phyloP scores from a whole-genome alignment of 2,888 invertebrate species.

The Sisyra nigra region DNA sequence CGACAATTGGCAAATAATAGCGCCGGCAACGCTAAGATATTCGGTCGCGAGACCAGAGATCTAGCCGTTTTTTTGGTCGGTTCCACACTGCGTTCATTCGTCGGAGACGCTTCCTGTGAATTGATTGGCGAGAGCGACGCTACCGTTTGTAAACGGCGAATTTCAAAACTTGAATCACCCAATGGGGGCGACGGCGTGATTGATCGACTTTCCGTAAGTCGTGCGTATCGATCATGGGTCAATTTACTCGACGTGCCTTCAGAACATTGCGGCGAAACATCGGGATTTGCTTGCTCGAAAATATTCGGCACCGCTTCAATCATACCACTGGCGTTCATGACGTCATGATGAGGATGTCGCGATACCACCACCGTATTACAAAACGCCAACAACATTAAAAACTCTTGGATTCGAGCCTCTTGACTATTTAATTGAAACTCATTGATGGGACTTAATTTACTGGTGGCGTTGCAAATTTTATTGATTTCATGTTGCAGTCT shows the following conservation, averaged over 20 bases:
- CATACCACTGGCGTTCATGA: conserved; percentile 53
- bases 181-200: conserved; percentile 50
- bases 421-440: conserved; percentile 28
- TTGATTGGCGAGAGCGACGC: conserved; percentile 34
- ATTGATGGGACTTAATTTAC: conserved; percentile 4
- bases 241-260: conserved; percentile 1
- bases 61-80: conserved; percentile 7
- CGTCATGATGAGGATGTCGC: conserved; percentile 58
- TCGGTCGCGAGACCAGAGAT: conserved; percentile 23
- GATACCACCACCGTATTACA: conserved; percentile 97
- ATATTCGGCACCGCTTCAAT: conserved; percentile 28
- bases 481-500: conserved; percentile 34
- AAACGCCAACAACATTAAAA: conserved; percentile 77
- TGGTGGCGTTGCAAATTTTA: conserved; percentile 16
- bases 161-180: conserved; percentile 17
- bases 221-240: conserved; percentile 38
- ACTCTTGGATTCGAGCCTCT: conserved; percentile 66
- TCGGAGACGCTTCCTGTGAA: conserved; percentile 37
- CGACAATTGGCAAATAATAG: conserved; percentile 13
- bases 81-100: conserved; percentile 21
- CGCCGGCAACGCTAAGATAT: conserved; percentile 13
- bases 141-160: conserved; percentile 29
- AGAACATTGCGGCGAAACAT: conserved; percentile 4
- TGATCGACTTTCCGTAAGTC: conserved; percentile 61
- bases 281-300: conserved; percentile 14